Conservation (phyloP, 2,113 vertebrate genomes). For the Rhinopithecus roxellana region DNA sequence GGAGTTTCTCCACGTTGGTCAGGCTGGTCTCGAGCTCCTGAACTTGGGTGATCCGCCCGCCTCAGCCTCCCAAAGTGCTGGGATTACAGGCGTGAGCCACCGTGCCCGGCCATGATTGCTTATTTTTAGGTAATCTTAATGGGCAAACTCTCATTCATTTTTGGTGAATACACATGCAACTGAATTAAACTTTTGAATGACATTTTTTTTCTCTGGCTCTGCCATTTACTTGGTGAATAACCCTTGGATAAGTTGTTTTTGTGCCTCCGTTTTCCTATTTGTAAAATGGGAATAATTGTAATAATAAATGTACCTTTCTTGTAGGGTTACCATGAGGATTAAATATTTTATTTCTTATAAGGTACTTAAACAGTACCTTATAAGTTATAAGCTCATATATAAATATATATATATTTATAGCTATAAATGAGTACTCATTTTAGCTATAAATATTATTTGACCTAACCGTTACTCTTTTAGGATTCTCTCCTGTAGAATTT, state of each 20-base stretch:
- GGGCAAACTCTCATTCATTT: background rate
- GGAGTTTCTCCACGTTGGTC: background rate
- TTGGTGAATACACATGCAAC: background rate
- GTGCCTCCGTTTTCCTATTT: background rate
- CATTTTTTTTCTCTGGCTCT: background rate
- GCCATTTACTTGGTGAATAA: background rate
- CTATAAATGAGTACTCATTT: background rate
- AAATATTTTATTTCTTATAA: background rate
- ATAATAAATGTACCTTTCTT: background rate
- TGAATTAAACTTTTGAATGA: background rate
- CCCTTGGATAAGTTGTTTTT: background rate
- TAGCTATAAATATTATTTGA: background rate
- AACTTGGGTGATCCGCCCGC: background rate
- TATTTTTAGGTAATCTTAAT: background rate
- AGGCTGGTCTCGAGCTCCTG: background rate
- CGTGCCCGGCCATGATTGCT: background rate
- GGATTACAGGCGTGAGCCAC: background rate
- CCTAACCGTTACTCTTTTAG: background rate
- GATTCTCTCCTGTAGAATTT: background rate
- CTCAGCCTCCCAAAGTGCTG: background rate
- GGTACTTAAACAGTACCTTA: background rate
- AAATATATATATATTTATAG: too few species aligned
- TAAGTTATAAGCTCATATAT: too few species aligned
- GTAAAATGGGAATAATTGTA: slow-evolving; percentile 10
- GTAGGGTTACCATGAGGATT: background rate